A percentile compares a stretch with the other conserved stretches of the same genome.
These are phyloP conservation scores for Clitarchus hookeri DNA, from an alignment of 2,888 invertebrate genomes.

Conservation along the genomic window DNA sequence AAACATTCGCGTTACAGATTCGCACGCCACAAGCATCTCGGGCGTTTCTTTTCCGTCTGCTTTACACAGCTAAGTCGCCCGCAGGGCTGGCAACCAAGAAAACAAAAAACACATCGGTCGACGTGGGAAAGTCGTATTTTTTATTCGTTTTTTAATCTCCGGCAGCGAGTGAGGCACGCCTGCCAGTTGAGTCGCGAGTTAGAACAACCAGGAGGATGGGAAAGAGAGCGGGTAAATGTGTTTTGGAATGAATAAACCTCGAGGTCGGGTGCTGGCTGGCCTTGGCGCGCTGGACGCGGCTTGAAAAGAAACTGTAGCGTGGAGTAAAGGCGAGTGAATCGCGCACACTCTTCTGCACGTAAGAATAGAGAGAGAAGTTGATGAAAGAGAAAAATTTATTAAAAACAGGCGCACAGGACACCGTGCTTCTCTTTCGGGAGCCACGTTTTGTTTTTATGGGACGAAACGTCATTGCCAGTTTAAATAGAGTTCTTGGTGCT, in stretches of 20 bases:
- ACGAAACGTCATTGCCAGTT: too few relatives aligned
- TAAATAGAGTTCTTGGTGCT: too few relatives aligned
- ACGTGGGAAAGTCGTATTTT: neutral
- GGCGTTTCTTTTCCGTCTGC: neutral
- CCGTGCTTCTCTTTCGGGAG: too few relatives aligned
- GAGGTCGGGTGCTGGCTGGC: neutral
- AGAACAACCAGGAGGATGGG: neutral
- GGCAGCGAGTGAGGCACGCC: neutral
- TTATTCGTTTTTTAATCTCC: neutral
- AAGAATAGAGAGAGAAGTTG: neutral
- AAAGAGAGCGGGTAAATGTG: neutral
- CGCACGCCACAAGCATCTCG: neutral
- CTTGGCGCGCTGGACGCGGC: neutral
- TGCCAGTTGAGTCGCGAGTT: neutral
- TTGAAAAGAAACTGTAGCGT: neutral
- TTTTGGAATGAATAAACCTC: neutral
- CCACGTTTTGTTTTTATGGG: too few relatives aligned
- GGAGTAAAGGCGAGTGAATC: neutral
- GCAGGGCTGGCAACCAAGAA: neutral
- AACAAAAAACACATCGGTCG: neutral
- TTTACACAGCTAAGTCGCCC: neutral
- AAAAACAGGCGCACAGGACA: too few relatives aligned
- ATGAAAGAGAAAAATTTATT: neutral
- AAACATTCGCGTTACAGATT: neutral
- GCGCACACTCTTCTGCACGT: neutral